A percentile compares a stretch with the other conserved stretches of the same genome.
These are phyloP conservation scores for Cebus imitator DNA, from an alignment of 2,113 vertebrate species.

Conservation along the genomic window DNA sequence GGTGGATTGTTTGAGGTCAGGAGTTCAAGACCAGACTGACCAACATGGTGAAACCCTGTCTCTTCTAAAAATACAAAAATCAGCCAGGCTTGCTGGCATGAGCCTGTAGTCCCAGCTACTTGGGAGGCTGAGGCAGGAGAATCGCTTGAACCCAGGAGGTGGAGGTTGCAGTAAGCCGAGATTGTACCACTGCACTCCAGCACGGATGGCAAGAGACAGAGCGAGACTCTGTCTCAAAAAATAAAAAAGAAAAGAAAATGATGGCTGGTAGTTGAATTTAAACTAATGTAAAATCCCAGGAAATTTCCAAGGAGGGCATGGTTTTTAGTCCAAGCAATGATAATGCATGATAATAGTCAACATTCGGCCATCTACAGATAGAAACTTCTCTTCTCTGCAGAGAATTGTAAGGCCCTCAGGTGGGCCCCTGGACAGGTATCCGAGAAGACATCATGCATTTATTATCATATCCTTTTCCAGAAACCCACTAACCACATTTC, in stretches of 20 bases:
- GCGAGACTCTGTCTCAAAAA: no score
- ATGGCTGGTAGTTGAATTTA: not conserved
- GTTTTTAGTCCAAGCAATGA: not conserved
- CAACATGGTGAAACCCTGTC: no score
- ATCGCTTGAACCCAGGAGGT: no score
- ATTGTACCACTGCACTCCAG: no score
- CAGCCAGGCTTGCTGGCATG: no score
- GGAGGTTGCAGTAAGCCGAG: no score
- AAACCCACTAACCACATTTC: not conserved
- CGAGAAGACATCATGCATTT: not conserved
- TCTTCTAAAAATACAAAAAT: no score
- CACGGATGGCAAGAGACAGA: no score
- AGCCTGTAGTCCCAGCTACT: no score
- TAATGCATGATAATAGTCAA: accelerated
- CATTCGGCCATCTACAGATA: not conserved
- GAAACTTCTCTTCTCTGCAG: not conserved
- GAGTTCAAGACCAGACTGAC: no score
- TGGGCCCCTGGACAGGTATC: not conserved
- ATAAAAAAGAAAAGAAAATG: not conserved
- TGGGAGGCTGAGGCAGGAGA: no score
- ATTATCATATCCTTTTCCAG: not conserved
- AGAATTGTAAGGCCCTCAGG: accelerated
- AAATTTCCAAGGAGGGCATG: not conserved
- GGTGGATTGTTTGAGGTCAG: no score
- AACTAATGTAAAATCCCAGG: not conserved